These are phyloP conservation scores for Papilio protenor DNA, from an alignment of 2,888 invertebrate species.

Conservation along the genomic window DNA sequence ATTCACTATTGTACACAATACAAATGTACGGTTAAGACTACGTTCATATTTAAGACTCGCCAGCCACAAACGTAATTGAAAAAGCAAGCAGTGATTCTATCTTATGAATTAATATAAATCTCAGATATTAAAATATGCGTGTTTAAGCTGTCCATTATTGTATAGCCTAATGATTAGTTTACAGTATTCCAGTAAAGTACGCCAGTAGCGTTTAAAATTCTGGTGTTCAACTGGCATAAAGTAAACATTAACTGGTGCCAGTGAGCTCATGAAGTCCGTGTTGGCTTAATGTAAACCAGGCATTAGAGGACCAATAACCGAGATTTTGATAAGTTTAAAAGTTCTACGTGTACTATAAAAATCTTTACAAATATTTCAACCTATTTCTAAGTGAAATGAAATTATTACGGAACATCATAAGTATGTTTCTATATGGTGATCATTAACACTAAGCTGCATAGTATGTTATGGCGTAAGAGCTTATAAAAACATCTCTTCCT, in stretches of 20 bases:
- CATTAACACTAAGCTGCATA: constrained; percentile 11
- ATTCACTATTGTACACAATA: constrained; percentile 42
- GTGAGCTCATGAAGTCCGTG: too few species aligned
- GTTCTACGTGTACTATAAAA: not conserved
- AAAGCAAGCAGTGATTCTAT: not conserved
- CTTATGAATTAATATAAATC: not conserved
- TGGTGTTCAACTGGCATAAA: too few species aligned
- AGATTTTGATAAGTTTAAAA: not conserved
- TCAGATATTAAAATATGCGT: not conserved
- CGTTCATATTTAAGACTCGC: not conserved
- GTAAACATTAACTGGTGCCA: too few species aligned
- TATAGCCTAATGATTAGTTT: not conserved
- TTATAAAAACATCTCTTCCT: constrained; percentile 37
- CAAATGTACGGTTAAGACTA: not conserved
- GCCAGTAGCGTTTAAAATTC: too few species aligned
- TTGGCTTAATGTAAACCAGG: too few species aligned
- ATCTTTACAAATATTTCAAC: not conserved
- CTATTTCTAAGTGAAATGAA: not conserved
- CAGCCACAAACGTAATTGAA: not conserved
- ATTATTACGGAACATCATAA: constrained; percentile 1
- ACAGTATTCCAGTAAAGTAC: too few species aligned
- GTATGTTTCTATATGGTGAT: constrained; percentile 14
- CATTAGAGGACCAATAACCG: not conserved
- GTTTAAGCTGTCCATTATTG: not conserved
- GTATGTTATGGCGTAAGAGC: constrained; percentile 15